These are phyloP conservation scores for Meles meles DNA, from an alignment of 2,113 vertebrate genomes.

Conservation along the genomic window DNA sequence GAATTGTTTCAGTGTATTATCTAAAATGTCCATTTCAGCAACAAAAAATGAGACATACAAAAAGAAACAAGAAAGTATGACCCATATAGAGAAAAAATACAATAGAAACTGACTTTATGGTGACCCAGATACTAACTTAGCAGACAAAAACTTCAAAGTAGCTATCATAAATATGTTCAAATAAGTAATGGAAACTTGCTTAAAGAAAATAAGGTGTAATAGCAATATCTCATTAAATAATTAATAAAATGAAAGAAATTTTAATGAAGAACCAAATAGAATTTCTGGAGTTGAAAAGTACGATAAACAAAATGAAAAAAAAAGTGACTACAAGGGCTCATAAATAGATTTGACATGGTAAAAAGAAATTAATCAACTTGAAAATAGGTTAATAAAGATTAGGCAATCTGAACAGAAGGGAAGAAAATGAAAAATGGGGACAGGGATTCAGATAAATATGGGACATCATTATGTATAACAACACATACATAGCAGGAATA, in stretches of 20 bases:
- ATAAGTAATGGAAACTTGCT: neutral
- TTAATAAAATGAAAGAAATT: neutral
- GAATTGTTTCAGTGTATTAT: constrained; percentile 3
- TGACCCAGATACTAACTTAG: neutral
- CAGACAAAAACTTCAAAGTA: neutral
- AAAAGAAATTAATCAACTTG: neutral
- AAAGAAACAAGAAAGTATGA: neutral
- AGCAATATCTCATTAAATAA: neutral
- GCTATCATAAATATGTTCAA: neutral
- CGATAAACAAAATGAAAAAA: neutral
- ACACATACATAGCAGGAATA: neutral
- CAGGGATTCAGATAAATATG: neutral
- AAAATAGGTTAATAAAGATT: neutral
- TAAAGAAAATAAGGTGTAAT: neutral
- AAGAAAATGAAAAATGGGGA: neutral
- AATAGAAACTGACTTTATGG: neutral
- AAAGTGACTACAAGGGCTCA: neutral
- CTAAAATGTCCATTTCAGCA: neutral
- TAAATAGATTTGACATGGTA: neutral
- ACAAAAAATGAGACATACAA: neutral
- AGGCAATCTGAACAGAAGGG: neutral
- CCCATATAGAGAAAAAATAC: neutral
- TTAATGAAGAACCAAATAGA: neutral
- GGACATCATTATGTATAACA: neutral
- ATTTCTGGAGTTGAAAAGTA: neutral